These are phyloP conservation scores for Scaptomyza reducta DNA, from an alignment of 2,888 invertebrate genomes.

Conservation along the genomic window DNA sequence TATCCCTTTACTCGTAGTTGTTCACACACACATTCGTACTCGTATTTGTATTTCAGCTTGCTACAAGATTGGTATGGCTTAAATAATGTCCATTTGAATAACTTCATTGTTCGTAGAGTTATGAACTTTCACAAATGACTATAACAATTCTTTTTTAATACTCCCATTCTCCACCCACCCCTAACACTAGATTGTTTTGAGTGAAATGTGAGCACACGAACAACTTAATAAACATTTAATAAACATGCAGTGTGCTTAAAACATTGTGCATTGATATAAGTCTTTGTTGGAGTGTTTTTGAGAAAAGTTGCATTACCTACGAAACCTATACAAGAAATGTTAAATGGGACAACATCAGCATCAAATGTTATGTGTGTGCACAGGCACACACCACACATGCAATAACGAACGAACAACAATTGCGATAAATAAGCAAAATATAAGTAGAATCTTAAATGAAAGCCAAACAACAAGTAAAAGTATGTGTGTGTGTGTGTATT, in stretches of 20 bases:
- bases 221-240: constrained; percentile 31
- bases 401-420: constrained; percentile 37
- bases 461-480: constrained; percentile 50
- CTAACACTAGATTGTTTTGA: background rate
- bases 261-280: constrained; percentile 15
- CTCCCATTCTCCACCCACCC: background rate
- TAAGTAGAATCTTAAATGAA: constrained; percentile 74
- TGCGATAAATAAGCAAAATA: constrained; percentile 70
- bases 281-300: constrained; percentile 41
- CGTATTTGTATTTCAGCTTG: constrained; percentile 13
- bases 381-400: constrained; percentile 29
- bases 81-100: constrained; percentile 49
- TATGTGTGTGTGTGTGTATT: constrained; percentile 3
- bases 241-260: constrained; percentile 13
- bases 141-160: background rate
- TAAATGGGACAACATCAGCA: constrained; percentile 26
- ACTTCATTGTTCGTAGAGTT: constrained; percentile 8
- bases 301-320: constrained; percentile 60
- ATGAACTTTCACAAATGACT: background rate
- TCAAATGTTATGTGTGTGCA: constrained; percentile 45
- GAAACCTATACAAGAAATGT: constrained; percentile 56
- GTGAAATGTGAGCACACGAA: constrained; percentile 11
- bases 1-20: background rate
- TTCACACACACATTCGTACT: background rate
- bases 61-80: constrained; percentile 9